Base-by-base conservation (phyloP, 1,140 invertebrate genomes). In the Anagrus nilaparvatae region DNA sequence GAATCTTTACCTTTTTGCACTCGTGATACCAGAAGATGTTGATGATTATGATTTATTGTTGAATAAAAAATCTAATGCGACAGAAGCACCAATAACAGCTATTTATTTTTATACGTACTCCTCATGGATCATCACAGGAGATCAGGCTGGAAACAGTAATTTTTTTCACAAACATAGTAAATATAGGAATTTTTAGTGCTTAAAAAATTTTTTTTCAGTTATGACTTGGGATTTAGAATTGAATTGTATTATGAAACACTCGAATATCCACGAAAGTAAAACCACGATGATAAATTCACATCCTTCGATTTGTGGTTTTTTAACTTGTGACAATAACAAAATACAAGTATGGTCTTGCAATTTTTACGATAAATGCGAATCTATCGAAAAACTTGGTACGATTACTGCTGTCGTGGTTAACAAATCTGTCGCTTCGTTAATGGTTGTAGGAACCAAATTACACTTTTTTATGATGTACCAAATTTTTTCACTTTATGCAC, bases 311-410 rank as follows among this genome's bases (percentile, higher is more conserved):
- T 51, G 49, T 23, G 55, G 53, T 5, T 58, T 58, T 36, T 14
- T 58, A n/a, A 54, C 44, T 4, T 48, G 32, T 20, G 44, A 43
- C 3, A n/a, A 40, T 1, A 44, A 46, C n/a, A 21, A 48, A n/a
- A 18, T 58, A 12, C 55, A 55, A 46, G 52, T 54, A 3, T 58
- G 55, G 55, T 51, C 50, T 13, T 58, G 55, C 37, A 54, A 58
- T 40, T 40, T 55, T 1, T 42, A 43, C 3, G 40, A 41, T 1
- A 44, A 40, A 2, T 16, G 33, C 5, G 45, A 47, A 24, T 13
- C 23, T 0, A 39, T 43, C 19, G 17, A 23, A 13, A 4, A 46
- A 2, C 36, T 54, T 20, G 52, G 52, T 2, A 24, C 33, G 10
- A 36, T 56, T 7, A 29, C 17, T 2, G n/a, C 7, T 2, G 46